Percentiles rank a stretch among this genome's conserved stretches.
Conservation (phyloP, 1,140 invertebrate species). For the Scaptomyza graminum region DNA sequence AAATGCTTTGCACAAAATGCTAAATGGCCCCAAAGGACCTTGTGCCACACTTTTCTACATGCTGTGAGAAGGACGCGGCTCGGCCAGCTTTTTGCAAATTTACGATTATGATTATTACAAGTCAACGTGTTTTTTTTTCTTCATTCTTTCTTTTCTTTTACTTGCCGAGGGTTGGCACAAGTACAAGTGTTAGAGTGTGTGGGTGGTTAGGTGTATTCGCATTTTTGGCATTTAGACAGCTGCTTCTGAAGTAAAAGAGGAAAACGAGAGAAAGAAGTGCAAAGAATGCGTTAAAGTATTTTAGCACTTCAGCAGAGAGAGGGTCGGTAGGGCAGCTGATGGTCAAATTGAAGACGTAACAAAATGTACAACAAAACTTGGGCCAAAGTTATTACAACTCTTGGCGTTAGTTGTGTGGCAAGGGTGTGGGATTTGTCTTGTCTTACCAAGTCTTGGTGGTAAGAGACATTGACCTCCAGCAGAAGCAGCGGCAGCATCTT, state of each 20-base stretch:
- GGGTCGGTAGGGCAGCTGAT: constrained; percentile 22
- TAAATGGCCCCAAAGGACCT: constrained; percentile 79
- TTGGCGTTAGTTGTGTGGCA: constrained; percentile 28
- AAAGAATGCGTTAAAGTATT: constrained; percentile 78
- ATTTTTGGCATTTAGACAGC: constrained; percentile 27
- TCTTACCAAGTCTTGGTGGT: constrained; percentile 31
- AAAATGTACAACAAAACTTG: constrained; percentile 69
- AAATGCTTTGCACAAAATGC: constrained; percentile 64
- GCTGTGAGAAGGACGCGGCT: constrained; percentile 29
- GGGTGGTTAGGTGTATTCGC: constrained; percentile 26
- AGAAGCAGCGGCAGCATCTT: constrained; percentile 22
- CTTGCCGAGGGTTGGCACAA: constrained; percentile 39
- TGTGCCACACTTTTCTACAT: constrained; percentile 2
- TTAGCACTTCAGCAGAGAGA: constrained; percentile 55
- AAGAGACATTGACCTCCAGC: constrained; percentile 68
- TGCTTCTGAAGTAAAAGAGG: no score
- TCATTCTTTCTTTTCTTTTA: background rate
- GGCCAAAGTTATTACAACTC: constrained; percentile 78
- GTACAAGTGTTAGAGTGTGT: constrained; percentile 22
- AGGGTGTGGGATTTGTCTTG: constrained; percentile 10
- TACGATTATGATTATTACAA: constrained; percentile 83
- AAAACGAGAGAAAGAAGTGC: constrained; percentile 56
- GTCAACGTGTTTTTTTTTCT: constrained; percentile 62
- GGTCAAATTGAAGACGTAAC: constrained; percentile 22
- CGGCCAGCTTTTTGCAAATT: constrained; percentile 80